A percentile compares a stretch with the other conserved stretches of the same genome.
Evolutionary conservation across 2,888 invertebrate genomes (phyloP).

Genomic region (Limnephilus rhombicus): DNA sequence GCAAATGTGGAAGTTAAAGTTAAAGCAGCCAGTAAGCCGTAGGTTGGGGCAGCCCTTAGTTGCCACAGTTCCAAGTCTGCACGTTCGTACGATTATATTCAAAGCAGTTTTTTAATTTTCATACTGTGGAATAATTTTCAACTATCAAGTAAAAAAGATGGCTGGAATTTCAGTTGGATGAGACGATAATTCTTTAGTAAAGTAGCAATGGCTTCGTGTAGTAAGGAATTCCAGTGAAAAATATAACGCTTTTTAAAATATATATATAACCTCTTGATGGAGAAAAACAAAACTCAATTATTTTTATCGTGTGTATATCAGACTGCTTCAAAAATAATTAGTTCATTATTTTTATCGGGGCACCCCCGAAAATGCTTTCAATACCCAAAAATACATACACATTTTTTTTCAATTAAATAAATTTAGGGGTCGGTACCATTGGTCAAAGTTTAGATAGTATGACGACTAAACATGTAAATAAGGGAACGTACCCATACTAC

Average conservation of each 20-base stretch:
- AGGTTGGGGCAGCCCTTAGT: not conserved
- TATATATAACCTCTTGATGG: too few relatives aligned
- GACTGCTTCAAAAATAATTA: too few relatives aligned
- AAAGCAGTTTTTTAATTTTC: not conserved
- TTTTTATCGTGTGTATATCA: too few relatives aligned
- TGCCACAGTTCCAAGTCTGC: not conserved
- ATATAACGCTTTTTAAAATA: not conserved
- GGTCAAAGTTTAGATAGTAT: too few relatives aligned
- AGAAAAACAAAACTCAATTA: too few relatives aligned
- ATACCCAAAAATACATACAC: too few relatives aligned
- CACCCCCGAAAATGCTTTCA: too few relatives aligned
- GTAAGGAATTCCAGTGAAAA: not conserved
- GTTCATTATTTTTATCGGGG: too few relatives aligned
- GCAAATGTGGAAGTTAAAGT: conserved; percentile 41
- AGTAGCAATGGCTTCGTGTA: not conserved
- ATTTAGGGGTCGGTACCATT: too few relatives aligned
- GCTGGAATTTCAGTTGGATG: not conserved
- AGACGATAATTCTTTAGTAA: not conserved
- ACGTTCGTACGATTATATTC: not conserved
- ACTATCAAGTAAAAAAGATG: not conserved
- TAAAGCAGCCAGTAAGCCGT: not conserved
- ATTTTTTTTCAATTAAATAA: too few relatives aligned
- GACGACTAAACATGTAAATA: too few relatives aligned
- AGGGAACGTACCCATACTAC: too few relatives aligned
- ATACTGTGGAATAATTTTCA: not conserved